Evolutionary conservation across 2,797 vertebrate genomes (phyloP).

Genomic region (Gymnothorax javanicus): DNA sequence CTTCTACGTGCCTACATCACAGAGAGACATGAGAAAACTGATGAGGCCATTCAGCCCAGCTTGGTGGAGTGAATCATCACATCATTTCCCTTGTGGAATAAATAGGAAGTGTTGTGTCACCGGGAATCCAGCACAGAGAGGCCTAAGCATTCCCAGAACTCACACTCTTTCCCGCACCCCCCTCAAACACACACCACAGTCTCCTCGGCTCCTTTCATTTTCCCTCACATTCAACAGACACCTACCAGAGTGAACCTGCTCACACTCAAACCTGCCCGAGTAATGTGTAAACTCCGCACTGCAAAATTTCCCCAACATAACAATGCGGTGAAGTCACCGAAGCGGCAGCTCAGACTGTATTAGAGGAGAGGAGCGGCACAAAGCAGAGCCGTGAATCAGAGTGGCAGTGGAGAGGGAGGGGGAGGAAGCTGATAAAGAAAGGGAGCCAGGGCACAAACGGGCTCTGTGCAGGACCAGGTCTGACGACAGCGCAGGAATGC

Average conservation of each 20-base stretch:
- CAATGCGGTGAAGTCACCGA: conserved; percentile 4
- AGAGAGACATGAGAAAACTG: not conserved
- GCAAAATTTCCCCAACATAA: not conserved
- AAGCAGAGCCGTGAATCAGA: conserved; percentile 1
- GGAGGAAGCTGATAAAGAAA: not conserved
- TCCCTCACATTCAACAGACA: too few species aligned
- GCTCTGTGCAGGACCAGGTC: not conserved
- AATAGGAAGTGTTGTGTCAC: not conserved
- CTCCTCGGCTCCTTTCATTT: not conserved
- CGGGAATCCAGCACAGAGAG: not conserved
- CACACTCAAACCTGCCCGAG: not conserved
- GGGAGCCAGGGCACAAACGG: not conserved
- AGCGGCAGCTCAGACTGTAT: conserved; percentile 25
- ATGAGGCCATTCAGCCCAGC: not conserved
- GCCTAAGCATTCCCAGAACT: not conserved
- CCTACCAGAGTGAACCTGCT: not conserved
- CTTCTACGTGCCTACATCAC: not conserved
- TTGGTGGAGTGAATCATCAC: not conserved
- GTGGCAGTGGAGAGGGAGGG: not conserved
- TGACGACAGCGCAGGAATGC: conserved; percentile 3
- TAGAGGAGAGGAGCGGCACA: not conserved
- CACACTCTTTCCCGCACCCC: not conserved
- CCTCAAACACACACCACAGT: not conserved
- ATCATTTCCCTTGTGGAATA: not conserved
- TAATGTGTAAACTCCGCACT: not conserved